phyloP scores from a whole-genome alignment of 2,797 vertebrate species.

The Acrocephalus scirpaceus region DNA sequence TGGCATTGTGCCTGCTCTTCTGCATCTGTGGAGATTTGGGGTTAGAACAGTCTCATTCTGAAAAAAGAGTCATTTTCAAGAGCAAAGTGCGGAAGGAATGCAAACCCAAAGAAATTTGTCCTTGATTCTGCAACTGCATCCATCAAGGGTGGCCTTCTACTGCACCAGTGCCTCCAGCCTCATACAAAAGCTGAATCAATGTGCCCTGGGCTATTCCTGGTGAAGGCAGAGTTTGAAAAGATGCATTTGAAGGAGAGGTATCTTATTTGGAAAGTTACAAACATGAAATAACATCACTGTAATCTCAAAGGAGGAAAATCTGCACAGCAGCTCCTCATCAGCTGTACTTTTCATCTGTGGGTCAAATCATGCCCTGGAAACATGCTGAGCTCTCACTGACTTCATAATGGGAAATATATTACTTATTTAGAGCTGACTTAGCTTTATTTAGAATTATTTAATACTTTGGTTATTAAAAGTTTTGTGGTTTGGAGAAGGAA shows the following conservation, averaged over 20 bases:
- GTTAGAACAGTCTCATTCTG: background rate
- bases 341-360: background rate
- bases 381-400: background rate
- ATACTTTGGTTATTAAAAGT: background rate
- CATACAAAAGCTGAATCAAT: background rate
- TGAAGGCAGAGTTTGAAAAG: background rate
- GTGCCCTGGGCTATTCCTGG: background rate
- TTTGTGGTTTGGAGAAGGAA: background rate
- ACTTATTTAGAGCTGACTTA: conserved; percentile 19
- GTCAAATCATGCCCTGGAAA: background rate
- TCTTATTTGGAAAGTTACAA: background rate
- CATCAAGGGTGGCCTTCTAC: background rate
- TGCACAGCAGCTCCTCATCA: background rate
- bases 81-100: background rate
- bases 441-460: conserved; percentile 32
- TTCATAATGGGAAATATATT: conserved; percentile 6
- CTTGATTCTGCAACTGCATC: background rate
- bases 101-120: background rate
- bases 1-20: conserved; percentile 13
- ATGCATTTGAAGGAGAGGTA: background rate
- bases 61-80: background rate
- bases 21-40: background rate
- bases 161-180: background rate
- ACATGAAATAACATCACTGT: background rate
- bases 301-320: background rate